These are phyloP conservation scores for Autographa pulchrina DNA, from an alignment of 2,888 invertebrate species.

Conservation along the genomic window DNA sequence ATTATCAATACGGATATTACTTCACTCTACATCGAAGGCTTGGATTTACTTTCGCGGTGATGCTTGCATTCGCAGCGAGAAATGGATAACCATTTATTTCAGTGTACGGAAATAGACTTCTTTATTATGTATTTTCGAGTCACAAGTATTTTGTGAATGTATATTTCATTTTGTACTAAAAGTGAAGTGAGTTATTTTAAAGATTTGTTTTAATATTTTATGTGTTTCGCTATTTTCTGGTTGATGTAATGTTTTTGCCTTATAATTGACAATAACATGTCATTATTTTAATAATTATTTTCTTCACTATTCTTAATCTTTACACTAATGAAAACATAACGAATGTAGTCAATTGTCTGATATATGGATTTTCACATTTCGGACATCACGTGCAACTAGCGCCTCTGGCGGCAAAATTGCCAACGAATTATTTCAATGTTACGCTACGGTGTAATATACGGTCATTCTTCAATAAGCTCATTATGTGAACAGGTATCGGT, in stretches of 20 bases:
- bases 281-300: too few species aligned
- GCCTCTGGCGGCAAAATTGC: too few species aligned
- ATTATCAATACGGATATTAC: constrained; percentile 26
- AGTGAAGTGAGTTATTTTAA: too few species aligned
- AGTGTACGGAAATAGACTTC: background rate
- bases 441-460: constrained; percentile 21
- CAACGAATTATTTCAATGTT: background rate
- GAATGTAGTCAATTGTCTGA: background rate
- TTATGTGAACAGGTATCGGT: constrained; percentile 13
- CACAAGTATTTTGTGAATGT: background rate
- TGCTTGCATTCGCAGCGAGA: constrained; percentile 23
- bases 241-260: too few species aligned
- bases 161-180: background rate
- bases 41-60: constrained; percentile 30
- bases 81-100: constrained; percentile 13
- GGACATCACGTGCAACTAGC: too few species aligned
- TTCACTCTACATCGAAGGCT: constrained; percentile 19
- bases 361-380: too few species aligned
- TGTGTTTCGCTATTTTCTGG: too few species aligned
- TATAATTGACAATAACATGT: too few species aligned
- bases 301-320: too few species aligned
- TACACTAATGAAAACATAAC: background rate
- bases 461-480: constrained; percentile 8
- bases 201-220: too few species aligned
- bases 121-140: background rate